Evolutionary conservation across 2,797 vertebrate species (phyloP), one percentile per base, ranked within the genome.

Genomic region (Cercopithecus hamlyni): DNA sequence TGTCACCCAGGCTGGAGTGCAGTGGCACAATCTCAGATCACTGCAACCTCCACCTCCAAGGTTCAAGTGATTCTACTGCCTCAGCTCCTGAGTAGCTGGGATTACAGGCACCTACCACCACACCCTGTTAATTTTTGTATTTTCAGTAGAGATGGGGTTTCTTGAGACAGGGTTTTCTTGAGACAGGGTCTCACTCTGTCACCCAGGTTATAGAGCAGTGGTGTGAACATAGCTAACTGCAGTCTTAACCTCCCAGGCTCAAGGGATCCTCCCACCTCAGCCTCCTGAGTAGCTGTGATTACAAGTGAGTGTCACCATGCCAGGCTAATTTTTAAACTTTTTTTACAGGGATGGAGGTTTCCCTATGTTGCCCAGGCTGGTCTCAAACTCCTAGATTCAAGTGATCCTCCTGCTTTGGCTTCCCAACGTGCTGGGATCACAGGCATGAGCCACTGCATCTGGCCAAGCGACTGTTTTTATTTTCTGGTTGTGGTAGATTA

Each of bases 11-110:
- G 15, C 33, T 67, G 15, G 61, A n/a, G 61, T 67, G 33, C 33
- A 19, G 17, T n/a, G 33, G 33, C 0, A 2, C 0, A 1, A n/a
- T n/a, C 33, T n/a, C 33, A 33, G 61, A 33, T 67, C 33, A 19
- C 30, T 9, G 33, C 33, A n/a, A n/a, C 33, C 7, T 67, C 61
- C 33, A 19, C 61, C 7, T 67, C 61, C 33, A 19, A 8, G 61
- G 33, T 67, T 67, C 33, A 67, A n/a, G 61, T 67, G 61, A 67
- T 67, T 17, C 33, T 67, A 1, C 61, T 67, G 61, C 61, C 33
- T 67, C 2, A 67, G 15, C 33, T 67, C 30, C 15, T 67, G 61
- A 67, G 61, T 19, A 33, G 7, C 15, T 67, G 61, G 61, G 61
- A n/a, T 67, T 33, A 19, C 61, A n/a, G 61, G 33, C 15, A 4